Percentiles rank a stretch among this genome's conserved stretches.
Evolutionary conservation across 2,797 vertebrate genomes (phyloP).

Genomic region (Artibeus lituratus): DNA sequence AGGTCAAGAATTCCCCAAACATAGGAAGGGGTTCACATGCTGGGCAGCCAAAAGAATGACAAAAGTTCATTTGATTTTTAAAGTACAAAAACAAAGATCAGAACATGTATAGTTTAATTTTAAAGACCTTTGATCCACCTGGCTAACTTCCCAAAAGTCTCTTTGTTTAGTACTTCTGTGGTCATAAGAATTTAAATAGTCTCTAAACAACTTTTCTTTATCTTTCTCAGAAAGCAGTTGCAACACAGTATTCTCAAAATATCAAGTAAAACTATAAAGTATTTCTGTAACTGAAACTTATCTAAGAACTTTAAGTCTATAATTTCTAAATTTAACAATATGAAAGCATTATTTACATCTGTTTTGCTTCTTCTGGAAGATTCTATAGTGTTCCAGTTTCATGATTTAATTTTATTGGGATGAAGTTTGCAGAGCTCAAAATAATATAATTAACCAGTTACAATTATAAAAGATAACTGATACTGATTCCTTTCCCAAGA

Average conservation of each 20-base stretch:
- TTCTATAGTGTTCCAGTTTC: neutral
- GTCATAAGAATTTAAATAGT: conserved; percentile 40
- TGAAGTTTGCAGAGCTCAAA: neutral
- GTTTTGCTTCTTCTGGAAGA: neutral
- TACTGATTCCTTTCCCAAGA: neutral
- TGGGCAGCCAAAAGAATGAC: conserved; percentile 61
- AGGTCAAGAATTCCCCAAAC: conserved; percentile 52
- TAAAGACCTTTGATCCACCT: conserved; percentile 47
- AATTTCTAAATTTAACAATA: neutral
- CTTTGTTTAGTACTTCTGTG: conserved; percentile 42
- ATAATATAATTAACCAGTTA: neutral
- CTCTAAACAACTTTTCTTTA: conserved; percentile 39
- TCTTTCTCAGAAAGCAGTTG: conserved; percentile 39
- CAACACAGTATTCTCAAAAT: neutral
- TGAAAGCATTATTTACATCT: neutral
- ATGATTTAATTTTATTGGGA: neutral
- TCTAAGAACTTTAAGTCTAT: neutral
- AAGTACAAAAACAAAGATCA: conserved; percentile 8
- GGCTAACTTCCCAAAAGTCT: conserved; percentile 44
- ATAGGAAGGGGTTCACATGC: conserved; percentile 43
- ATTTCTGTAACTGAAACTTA: neutral
- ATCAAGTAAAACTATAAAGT: neutral
- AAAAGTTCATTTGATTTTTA: neutral
- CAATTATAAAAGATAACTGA: neutral
- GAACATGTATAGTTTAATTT: conserved; percentile 4